Conservation (phyloP, 2,797 vertebrate species). For the Sardinella longiceps region DNA sequence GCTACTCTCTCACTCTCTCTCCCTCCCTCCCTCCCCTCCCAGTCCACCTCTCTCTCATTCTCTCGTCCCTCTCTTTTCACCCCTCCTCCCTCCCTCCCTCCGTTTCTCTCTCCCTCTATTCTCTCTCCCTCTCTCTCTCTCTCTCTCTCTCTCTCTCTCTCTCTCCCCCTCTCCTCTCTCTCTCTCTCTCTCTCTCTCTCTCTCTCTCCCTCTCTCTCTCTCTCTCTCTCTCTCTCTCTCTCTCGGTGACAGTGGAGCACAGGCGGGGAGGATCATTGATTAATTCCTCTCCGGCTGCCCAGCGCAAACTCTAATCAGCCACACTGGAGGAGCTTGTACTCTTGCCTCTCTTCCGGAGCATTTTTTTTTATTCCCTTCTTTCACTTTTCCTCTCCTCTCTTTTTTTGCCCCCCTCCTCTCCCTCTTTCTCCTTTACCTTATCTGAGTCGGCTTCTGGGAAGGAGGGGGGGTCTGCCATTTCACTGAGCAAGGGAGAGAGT, state of each 20-base stretch:
- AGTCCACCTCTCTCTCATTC: neutral
- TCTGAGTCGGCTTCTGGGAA: neutral
- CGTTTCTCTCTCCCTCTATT: neutral
- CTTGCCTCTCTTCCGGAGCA: neutral
- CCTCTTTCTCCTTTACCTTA: neutral
- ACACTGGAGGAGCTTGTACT: constrained; percentile 34
- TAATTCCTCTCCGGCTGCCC: constrained; percentile 53
- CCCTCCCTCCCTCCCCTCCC: neutral
- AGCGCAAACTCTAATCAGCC: constrained; percentile 59
- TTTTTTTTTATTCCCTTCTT: neutral
- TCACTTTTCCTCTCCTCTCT: neutral
- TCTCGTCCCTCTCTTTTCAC: constrained; percentile 30
- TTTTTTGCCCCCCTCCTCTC: neutral
- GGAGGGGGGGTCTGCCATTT: neutral
- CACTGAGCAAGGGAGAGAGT: neutral
- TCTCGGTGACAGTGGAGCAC: neutral
- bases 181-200: constrained; percentile 9
- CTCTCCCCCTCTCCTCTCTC: constrained; percentile 21
- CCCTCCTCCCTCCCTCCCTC: constrained; percentile 6
- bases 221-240: constrained; percentile 18
- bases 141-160: constrained; percentile 9
- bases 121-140: neutral
- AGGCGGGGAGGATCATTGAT: constrained; percentile 57
- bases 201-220: constrained; percentile 19
- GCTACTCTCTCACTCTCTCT: neutral